A percentile compares a stretch with the other conserved stretches of the same genome.
Evolutionary conservation across 2,888 invertebrate species (phyloP).

Genomic region (Cephalotes varians): DNA sequence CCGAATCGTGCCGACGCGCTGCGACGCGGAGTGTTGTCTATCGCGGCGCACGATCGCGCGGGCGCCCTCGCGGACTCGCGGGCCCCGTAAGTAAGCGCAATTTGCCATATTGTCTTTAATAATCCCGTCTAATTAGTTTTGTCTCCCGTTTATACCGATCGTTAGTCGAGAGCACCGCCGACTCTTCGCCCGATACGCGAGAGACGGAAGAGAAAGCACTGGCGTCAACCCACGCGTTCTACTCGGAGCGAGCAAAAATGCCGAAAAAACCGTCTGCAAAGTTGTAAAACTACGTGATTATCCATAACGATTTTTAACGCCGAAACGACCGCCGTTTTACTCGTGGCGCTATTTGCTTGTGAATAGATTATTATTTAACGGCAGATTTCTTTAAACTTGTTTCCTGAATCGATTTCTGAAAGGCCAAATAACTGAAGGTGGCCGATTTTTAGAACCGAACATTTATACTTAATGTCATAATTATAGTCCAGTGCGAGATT

Average conservation of each 20-base stretch:
- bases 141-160: constrained; percentile 74
- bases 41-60: constrained; percentile 76
- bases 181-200: constrained; percentile 59
- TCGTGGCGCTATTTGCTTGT: constrained; percentile 9
- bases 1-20: constrained; percentile 80
- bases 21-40: constrained; percentile 73
- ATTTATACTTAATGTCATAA: background rate
- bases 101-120: constrained; percentile 81
- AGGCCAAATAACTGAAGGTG: background rate
- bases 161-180: constrained; percentile 55
- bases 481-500: background rate
- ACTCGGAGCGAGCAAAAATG: constrained; percentile 36
- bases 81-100: constrained; percentile 75
- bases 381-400: constrained; percentile 1
- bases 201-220: constrained; percentile 74
- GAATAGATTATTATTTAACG: constrained; percentile 6
- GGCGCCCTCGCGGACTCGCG: constrained; percentile 64
- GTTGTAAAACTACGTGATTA: constrained; percentile 45
- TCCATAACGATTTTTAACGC: constrained; percentile 18
- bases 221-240: constrained; percentile 62
- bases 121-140: constrained; percentile 79
- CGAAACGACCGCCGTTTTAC: constrained; percentile 21
- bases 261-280: constrained; percentile 30
- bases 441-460: background rate
- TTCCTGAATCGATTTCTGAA: constrained; percentile 9